phyloP scores from a whole-genome alignment of 1,140 invertebrate genomes.

The Penaeus vannamei region DNA sequence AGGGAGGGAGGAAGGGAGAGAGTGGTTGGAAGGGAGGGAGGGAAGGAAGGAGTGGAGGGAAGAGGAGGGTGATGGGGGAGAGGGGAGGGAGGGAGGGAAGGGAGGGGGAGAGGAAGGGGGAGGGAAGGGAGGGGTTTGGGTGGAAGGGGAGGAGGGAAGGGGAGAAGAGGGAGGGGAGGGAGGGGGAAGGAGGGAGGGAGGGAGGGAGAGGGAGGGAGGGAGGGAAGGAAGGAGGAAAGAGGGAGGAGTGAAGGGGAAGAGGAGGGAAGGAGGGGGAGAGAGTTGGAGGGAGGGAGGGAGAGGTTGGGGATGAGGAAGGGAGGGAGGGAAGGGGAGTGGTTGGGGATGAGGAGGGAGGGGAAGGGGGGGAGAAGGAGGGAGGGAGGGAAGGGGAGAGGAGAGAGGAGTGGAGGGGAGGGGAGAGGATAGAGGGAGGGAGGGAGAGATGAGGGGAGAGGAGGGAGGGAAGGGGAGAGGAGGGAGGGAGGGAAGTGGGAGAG shows the following conservation, averaged over 20 bases:
- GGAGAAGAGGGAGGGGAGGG: not conserved
- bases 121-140: not conserved
- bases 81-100: not conserved
- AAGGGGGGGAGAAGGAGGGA: not conserved
- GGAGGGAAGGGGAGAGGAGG: no score
- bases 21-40: no score
- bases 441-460: not conserved
- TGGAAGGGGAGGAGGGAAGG: not conserved
- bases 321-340: not conserved
- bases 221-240: not conserved
- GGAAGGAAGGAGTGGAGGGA: no score
- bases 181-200: no score
- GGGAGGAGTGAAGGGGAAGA: not conserved
- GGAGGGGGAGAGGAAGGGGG: no score
- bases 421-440: no score
- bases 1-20: no score
- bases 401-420: not conserved
- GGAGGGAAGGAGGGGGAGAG: no score
- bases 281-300: no score
- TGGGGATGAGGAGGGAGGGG: not conserved
- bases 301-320: not conserved
- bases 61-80: no score
- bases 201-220: no score
- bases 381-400: not conserved
- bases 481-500: not conserved